Percentiles rank a stretch among this genome's conserved stretches.
phyloP scores from a whole-genome alignment of 2,888 invertebrate genomes.

The Eulithis prunata region DNA sequence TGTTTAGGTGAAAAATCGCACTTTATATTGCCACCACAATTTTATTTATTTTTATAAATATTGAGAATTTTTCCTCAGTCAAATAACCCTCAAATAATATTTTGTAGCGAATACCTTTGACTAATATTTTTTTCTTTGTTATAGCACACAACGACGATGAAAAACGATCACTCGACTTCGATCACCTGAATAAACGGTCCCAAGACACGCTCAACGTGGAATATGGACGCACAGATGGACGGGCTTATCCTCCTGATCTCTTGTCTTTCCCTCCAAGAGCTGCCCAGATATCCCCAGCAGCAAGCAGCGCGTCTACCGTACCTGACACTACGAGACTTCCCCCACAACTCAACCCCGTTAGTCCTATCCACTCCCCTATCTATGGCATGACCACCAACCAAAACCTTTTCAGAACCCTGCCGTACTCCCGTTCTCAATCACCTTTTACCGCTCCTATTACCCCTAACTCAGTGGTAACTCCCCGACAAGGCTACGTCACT shows the following conservation, averaged over 20 bases:
- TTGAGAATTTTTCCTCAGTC: not conserved
- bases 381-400: slow-evolving; percentile 86
- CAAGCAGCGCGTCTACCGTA: slow-evolving; percentile 92
- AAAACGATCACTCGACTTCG: slow-evolving; percentile 87
- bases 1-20: slow-evolving; percentile 5
- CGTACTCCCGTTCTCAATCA: slow-evolving; percentile 91
- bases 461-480: slow-evolving; percentile 86
- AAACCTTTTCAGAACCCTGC: slow-evolving; percentile 90
- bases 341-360: slow-evolving; percentile 84
- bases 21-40: slow-evolving; percentile 3
- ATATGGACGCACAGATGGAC: slow-evolving; percentile 82
- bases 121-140: slow-evolving; percentile 49
- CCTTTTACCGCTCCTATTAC: slow-evolving; percentile 87
- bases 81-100: slow-evolving; percentile 6
- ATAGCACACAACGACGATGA: slow-evolving; percentile 88
- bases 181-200: slow-evolving; percentile 83
- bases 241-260: slow-evolving; percentile 91
- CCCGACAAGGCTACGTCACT: slow-evolving; percentile 93
- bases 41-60: not conserved
- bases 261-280: slow-evolving; percentile 90
- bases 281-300: slow-evolving; percentile 90
- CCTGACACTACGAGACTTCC: slow-evolving; percentile 88
- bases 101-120: slow-evolving; percentile 6
- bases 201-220: slow-evolving; percentile 82
- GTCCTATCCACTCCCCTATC: slow-evolving; percentile 87